Conservation (phyloP, 2,888 invertebrate species). For the Heliothis peltigera region DNA sequence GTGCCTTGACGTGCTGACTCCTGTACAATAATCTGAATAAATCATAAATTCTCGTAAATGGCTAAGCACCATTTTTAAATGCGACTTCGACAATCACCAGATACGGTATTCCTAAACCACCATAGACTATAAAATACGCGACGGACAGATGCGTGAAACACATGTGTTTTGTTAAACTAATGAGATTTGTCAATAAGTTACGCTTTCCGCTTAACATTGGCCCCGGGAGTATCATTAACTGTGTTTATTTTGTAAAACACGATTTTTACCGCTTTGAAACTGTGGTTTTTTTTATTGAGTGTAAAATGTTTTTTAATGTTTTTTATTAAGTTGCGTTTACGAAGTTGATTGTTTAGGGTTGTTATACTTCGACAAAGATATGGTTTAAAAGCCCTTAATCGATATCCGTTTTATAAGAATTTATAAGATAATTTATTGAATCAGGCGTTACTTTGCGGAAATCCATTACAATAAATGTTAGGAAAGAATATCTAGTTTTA, state of each 20-base stretch:
- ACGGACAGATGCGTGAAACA: conserved; percentile 83
- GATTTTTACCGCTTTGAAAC: conserved; percentile 64
- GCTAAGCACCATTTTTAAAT: conserved; percentile 72
- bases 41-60: conserved; percentile 77
- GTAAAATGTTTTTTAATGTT: conserved; percentile 27
- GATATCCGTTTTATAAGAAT: too few relatives aligned
- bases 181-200: conserved; percentile 86
- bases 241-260: conserved; percentile 76
- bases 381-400: too few relatives aligned
- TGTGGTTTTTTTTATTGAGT: conserved; percentile 58
- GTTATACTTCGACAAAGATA: background rate
- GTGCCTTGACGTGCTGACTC: too few relatives aligned
- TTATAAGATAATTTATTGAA: too few relatives aligned
- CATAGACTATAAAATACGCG: conserved; percentile 79
- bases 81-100: conserved; percentile 69
- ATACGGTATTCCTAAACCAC: conserved; percentile 72
- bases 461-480: too few relatives aligned
- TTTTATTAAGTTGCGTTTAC: conserved; percentile 15
- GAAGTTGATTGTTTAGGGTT: conserved; percentile 11
- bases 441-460: too few relatives aligned
- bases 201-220: conserved; percentile 75
- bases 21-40: too few relatives aligned
- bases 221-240: conserved; percentile 77
- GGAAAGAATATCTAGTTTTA: too few relatives aligned
- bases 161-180: conserved; percentile 88